phyloP scores from a whole-genome alignment of 2,797 vertebrate genomes.

The Ataeniobius toweri region DNA sequence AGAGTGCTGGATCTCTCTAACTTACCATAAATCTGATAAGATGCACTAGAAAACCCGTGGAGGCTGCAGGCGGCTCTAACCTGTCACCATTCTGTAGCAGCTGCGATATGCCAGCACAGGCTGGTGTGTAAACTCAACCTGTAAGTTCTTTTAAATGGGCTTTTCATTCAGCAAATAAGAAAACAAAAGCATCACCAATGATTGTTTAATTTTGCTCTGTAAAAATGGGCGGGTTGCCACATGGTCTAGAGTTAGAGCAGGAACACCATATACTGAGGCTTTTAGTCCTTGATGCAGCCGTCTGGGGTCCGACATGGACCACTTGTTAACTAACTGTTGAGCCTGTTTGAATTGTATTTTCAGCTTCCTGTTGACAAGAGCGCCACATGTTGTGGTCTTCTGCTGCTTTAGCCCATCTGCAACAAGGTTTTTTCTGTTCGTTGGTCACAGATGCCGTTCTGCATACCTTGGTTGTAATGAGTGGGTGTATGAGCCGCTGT shows the following conservation, averaged over 20 bases:
- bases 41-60: neutral
- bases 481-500: neutral
- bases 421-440: neutral
- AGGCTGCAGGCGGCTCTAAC: neutral
- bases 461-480: neutral
- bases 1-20: neutral
- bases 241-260: neutral
- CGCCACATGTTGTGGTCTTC: neutral
- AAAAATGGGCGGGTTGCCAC: neutral
- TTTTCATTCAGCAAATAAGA: neutral
- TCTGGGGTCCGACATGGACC: neutral
- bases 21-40: neutral
- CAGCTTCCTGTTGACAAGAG: neutral
- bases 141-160: neutral
- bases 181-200: neutral
- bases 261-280: neutral
- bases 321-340: neutral
- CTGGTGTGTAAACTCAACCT: neutral
- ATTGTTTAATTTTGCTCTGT: neutral
- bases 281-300: too few species aligned
- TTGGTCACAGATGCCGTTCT: neutral
- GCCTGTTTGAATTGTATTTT: neutral
- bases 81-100: neutral
- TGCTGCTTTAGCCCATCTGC: neutral
- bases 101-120: neutral